Evolutionary conservation across 2,797 vertebrate species (phyloP).

Genomic region (Alosa sapidissima): DNA sequence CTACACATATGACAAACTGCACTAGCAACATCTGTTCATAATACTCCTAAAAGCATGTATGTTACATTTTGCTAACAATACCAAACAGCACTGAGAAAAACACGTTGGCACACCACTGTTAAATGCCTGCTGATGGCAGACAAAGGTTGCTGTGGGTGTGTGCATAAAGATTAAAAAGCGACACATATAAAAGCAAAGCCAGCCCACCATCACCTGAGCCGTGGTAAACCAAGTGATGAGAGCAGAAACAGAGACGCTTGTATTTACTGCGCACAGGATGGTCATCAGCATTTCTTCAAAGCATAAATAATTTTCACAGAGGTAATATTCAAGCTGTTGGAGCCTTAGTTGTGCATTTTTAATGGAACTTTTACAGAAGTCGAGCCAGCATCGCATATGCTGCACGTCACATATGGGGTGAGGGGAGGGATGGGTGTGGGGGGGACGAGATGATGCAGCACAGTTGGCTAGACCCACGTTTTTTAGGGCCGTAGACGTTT

Average conservation of each 20-base stretch:
- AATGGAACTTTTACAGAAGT: conserved; percentile 85
- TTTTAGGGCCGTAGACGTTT: conserved; percentile 79
- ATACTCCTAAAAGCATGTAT: neutral
- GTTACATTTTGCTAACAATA: neutral
- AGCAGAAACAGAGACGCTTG: conserved; percentile 62
- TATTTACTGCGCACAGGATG: conserved; percentile 73
- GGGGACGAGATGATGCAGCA: conserved; percentile 69
- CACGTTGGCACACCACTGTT: neutral
- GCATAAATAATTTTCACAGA: conserved; percentile 84
- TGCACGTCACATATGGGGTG: conserved; percentile 73
- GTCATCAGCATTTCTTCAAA: conserved; percentile 75
- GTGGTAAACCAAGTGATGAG: neutral
- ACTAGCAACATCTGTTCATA: neutral
- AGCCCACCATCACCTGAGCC: conserved; percentile 1
- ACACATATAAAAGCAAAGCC: neutral
- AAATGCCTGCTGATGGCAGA: neutral
- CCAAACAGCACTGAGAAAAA: neutral
- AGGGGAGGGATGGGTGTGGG: conserved; percentile 35
- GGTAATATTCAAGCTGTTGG: conserved; percentile 86
- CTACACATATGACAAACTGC: neutral
- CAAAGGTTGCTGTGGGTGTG: neutral
- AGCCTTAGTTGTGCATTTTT: conserved; percentile 87
- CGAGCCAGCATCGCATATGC: conserved; percentile 80
- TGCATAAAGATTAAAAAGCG: neutral
- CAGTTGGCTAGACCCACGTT: conserved; percentile 78